A percentile compares a stretch with the other conserved stretches of the same genome.
Evolutionary conservation across 1,140 invertebrate species (phyloP).

Genomic region (Papilio polyxenes): DNA sequence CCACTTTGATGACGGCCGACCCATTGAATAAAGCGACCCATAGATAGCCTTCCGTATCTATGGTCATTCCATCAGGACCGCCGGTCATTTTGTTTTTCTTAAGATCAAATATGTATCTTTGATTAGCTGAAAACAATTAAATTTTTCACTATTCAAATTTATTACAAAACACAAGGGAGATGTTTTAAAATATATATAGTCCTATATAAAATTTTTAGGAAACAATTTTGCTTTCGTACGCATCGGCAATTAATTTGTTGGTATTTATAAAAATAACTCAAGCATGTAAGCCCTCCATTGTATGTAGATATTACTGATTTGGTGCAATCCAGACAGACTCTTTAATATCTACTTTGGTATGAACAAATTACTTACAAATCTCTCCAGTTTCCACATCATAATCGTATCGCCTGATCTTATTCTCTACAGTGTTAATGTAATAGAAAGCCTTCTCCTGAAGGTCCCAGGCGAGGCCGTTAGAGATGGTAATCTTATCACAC

Average conservation of each 20-base stretch:
- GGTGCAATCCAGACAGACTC: no score
- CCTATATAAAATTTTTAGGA: not conserved
- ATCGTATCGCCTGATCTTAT: constrained; percentile 86
- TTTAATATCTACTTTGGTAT: no score
- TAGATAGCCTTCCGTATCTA: constrained; percentile 86
- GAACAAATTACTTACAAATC: constrained; percentile 68
- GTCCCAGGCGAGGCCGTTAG: constrained; percentile 92
- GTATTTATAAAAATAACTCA: no score
- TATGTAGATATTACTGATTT: no score
- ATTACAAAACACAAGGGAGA: not conserved
- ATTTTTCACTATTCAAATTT: not conserved
- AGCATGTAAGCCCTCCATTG: no score
- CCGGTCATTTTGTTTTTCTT: constrained; percentile 77
- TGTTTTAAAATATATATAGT: not conserved
- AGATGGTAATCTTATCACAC: constrained; percentile 82
- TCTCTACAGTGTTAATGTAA: constrained; percentile 87
- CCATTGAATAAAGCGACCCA: constrained; percentile 86
- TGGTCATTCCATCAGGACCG: constrained; percentile 87
- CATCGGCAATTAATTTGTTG: no score
- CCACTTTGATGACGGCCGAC: constrained; percentile 66
- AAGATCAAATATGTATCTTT: constrained; percentile 80
- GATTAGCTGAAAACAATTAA: constrained; percentile 76
- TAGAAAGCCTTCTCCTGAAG: constrained; percentile 86
- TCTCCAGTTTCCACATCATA: constrained; percentile 86
- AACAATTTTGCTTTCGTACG: no score